Base-by-base conservation (phyloP, 2,113 vertebrate genomes). In the Carassius gibelio region DNA sequence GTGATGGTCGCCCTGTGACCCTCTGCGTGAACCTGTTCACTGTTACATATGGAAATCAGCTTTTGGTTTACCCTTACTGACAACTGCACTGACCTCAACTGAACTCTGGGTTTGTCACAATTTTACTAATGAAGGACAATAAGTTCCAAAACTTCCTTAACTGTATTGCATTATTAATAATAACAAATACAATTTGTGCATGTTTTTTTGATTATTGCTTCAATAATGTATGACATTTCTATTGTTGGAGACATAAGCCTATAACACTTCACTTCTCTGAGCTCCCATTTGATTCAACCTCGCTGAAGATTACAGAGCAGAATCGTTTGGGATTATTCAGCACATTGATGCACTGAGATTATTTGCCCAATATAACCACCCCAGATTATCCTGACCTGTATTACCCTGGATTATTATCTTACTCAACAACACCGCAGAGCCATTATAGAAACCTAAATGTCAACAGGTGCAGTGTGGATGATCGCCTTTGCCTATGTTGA, bases 1-100 rank as follows among this genome's bases (percentile, higher is more conserved):
- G 48, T 72, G 52, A 69, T 10, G 13, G 8, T 71, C 5, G 2
- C 36, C 72, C 77, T 82, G 52, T 82, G 62, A 82, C 80, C 75
- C 45, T 74, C 10, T 72, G 23, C n/a, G 23, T 21, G n/a, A n/a
- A 72, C 52, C 26, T 48, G 71, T 55, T 71, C 8, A 13, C n/a
- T 62, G 71, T 52, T 66, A 55, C 55, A 78, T 87, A 85, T 82
- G 45, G 62, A 82, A 78, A 84, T 77, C 19, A 38, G 66, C 68
- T 59, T 15, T 26, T 61, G 14, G 7, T 50, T 26, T 48, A n/a
- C 17, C 30, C 30, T 61, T 52, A 21, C 50, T 83, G 61, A 62
- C 26, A 72, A 66, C 13, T 42, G 4, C 55, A 45, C 2, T 68
- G 77, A 68, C 30, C 38, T 81, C 13, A 75, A 19, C 23, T 57